Conservation (phyloP, 2,888 invertebrate genomes). For the Lasioglossum oenotherae region DNA sequence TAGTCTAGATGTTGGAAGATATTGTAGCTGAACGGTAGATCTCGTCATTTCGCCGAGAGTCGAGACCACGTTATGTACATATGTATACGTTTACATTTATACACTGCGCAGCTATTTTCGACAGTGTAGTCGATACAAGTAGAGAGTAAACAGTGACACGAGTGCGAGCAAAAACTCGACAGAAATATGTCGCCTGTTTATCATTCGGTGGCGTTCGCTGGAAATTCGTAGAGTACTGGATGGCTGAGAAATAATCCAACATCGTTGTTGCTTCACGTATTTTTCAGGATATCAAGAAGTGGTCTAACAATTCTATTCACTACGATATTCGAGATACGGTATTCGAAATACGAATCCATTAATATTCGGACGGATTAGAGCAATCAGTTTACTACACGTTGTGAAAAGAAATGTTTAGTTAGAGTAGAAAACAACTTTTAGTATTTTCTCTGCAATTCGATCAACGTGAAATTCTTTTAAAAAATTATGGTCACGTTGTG, state of each 20-base stretch:
- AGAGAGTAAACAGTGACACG: not conserved
- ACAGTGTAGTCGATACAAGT: too few relatives aligned
- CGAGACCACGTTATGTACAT: not conserved
- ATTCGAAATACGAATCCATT: too few relatives aligned
- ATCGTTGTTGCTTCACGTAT: not conserved
- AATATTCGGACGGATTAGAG: too few relatives aligned
- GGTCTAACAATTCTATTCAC: not conserved
- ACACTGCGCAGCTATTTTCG: not conserved
- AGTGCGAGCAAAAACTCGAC: not conserved
- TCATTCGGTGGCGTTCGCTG: not conserved
- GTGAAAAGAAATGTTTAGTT: too few relatives aligned
- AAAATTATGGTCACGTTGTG: too few relatives aligned
- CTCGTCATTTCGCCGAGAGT: not conserved
- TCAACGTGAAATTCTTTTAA: too few relatives aligned
- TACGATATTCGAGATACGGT: not conserved
- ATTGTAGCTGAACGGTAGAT: not conserved
- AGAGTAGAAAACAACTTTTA: too few relatives aligned
- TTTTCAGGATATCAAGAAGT: not conserved
- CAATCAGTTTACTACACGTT: too few relatives aligned
- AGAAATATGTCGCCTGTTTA: not conserved
- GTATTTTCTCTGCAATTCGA: too few relatives aligned
- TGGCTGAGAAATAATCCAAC: not conserved
- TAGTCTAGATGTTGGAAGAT: not conserved
- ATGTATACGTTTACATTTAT: not conserved
- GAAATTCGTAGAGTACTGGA: not conserved